These are phyloP conservation scores for Ladona fulva DNA, from an alignment of 1,140 invertebrate species.

Conservation along the genomic window DNA sequence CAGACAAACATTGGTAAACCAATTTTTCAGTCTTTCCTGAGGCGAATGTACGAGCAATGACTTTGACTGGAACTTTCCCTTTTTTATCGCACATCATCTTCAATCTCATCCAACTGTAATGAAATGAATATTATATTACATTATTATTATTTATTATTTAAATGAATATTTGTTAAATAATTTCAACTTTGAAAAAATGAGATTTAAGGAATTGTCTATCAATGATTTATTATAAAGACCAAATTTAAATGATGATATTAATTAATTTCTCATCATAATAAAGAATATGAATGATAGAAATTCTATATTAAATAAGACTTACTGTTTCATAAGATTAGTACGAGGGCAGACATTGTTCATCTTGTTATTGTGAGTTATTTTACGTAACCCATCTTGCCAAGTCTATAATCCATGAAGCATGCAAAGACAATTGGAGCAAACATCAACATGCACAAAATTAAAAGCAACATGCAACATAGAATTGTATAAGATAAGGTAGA, in stretches of 20 bases:
- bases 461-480: slow-evolving; percentile 15
- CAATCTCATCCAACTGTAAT: slow-evolving; percentile 91
- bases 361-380: slow-evolving; percentile 94
- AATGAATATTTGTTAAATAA: not conserved
- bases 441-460: not conserved
- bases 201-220: too few relatives aligned
- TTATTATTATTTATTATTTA: not conserved
- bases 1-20: slow-evolving; percentile 92
- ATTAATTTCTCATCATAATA: too few relatives aligned
- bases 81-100: slow-evolving; percentile 85
- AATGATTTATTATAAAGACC: too few relatives aligned
- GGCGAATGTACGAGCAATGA: slow-evolving; percentile 93
- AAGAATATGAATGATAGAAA: too few relatives aligned
- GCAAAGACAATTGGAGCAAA: not conserved
- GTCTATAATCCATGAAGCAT: slow-evolving; percentile 43
- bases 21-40: slow-evolving; percentile 97
- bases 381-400: slow-evolving; percentile 84
- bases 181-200: too few relatives aligned
- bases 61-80: slow-evolving; percentile 94
- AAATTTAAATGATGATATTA: too few relatives aligned
- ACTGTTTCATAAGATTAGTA: slow-evolving; percentile 97
- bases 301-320: slow-evolving; percentile 41
- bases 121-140: slow-evolving; percentile 11
- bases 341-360: slow-evolving; percentile 92
- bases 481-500: not conserved